Evolutionary conservation across 2,888 invertebrate species (phyloP), one percentile per base, ranked within the genome.

Genomic region (Rhagophthalmus giganteus): DNA sequence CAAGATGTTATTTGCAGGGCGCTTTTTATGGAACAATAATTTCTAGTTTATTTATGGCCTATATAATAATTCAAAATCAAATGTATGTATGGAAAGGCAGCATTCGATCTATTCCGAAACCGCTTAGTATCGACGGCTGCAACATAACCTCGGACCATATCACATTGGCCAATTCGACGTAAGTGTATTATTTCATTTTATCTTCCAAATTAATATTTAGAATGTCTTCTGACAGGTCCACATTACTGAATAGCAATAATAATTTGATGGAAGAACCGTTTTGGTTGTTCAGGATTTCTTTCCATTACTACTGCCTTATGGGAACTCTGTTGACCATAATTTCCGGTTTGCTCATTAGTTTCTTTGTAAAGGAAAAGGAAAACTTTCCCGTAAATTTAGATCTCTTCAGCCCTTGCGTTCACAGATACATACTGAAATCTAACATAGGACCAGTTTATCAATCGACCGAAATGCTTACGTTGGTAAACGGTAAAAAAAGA

Each of bases 261-360:
- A n/a, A n/a, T n/a, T n/a, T 20, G 20, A 20, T 7, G 7, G 20
- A 7, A 20, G 20, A 20, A 20, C 20, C 20, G 7, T 20, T 20
- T 20, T 5, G 3, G 4, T 7, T 20, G 4, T 20, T 20, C 7
- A 20, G 20, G 7, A 20, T 20, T 20, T 57, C 55, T 4, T 55
- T 55, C 37, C 57, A 55, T 12, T 59, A 57, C 24, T 59, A 54
- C 16, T 20, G 25, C 7, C 13, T 39, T 1, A 35, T 52, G 8
- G 46, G 46, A 13, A 33, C 33, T 13, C 16, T 31, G 11, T 7
- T 40, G 1, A 52, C 52, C 10, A 20, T 52, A 8, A 8, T 41
- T 8, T 28, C 45, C 6, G 52, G 52, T 2, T 7, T 30, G 7
- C 30, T 46, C 4, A 32, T 52, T 1, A 46, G 46, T 37, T 30